Percentiles rank a stretch among this genome's conserved stretches.
These are phyloP conservation scores for Oryzias curvinotus DNA, from an alignment of 2,113 vertebrate genomes.

Conservation along the genomic window DNA sequence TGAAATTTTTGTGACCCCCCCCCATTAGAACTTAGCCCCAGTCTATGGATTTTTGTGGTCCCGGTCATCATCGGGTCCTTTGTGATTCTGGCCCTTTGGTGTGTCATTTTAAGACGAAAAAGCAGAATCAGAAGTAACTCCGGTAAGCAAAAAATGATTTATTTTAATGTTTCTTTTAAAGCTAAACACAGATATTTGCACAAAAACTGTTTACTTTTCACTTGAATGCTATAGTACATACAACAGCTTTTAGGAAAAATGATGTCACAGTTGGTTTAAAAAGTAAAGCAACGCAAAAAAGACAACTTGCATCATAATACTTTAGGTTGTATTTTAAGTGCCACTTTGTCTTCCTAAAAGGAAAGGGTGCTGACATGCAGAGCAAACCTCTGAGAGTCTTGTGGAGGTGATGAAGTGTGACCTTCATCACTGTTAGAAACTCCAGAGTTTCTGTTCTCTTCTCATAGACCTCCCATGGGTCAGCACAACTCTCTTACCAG, in stretches of 20 bases:
- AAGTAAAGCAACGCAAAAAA: too few species aligned
- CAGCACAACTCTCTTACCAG: conserved; percentile 14
- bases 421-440: conserved; percentile 48
- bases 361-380: background rate
- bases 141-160: conserved; percentile 35
- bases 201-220: too few species aligned
- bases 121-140: conserved; percentile 9
- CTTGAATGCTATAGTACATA: too few species aligned
- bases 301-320: background rate
- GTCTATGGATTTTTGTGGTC: conserved; percentile 60
- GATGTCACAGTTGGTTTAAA: background rate
- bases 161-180: background rate
- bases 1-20: background rate
- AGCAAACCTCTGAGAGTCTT: background rate
- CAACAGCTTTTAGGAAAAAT: too few species aligned
- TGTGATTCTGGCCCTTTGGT: conserved; percentile 64
- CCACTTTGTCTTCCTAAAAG: background rate
- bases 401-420: conserved; percentile 53
- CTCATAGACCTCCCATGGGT: conserved; percentile 51
- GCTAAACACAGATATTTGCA: too few species aligned
- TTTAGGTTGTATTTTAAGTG: background rate
- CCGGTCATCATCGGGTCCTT: conserved; percentile 48
- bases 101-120: conserved; percentile 62
- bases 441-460: conserved; percentile 65
- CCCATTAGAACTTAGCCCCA: conserved; percentile 4